These are phyloP conservation scores for Hirundo rustica DNA, from an alignment of 2,797 vertebrate genomes.

Conservation along the genomic window DNA sequence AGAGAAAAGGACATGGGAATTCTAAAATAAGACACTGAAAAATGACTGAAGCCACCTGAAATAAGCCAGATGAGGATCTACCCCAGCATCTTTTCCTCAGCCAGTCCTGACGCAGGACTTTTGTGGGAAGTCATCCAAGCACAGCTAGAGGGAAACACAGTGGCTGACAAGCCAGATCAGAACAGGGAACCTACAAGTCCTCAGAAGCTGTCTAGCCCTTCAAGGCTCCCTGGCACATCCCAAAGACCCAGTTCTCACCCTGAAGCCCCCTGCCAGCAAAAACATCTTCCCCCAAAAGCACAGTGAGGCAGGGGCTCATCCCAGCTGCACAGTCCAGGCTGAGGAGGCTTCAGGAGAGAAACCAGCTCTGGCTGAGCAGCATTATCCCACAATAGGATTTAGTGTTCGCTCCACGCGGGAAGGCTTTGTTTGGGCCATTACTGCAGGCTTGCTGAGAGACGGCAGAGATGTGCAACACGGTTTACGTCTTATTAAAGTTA, in stretches of 20 bases:
- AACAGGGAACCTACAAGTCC: accelerated
- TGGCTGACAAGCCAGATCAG: background rate
- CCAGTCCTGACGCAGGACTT: background rate
- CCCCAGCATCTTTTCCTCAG: background rate
- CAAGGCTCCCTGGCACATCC: background rate
- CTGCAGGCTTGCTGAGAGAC: conserved; percentile 53
- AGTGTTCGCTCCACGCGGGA: background rate
- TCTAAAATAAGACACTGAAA: background rate
- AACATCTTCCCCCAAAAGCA: background rate
- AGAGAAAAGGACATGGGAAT: background rate
- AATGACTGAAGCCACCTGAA: background rate
- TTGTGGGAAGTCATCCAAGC: background rate
- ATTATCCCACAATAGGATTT: conserved; percentile 69
- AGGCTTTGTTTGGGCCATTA: conserved; percentile 64
- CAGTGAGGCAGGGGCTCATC: background rate
- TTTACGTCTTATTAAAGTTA: conserved; percentile 71
- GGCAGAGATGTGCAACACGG: conserved; percentile 38
- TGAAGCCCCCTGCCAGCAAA: background rate
- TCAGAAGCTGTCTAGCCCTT: background rate
- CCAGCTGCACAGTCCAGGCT: background rate
- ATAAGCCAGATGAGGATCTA: background rate
- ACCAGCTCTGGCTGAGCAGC: conserved; percentile 21
- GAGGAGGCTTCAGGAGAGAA: background rate
- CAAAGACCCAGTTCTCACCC: background rate
- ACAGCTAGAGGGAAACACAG: background rate